Base-by-base conservation (phyloP, 2,888 invertebrate genomes). In the Achlya flavicornis region DNA sequence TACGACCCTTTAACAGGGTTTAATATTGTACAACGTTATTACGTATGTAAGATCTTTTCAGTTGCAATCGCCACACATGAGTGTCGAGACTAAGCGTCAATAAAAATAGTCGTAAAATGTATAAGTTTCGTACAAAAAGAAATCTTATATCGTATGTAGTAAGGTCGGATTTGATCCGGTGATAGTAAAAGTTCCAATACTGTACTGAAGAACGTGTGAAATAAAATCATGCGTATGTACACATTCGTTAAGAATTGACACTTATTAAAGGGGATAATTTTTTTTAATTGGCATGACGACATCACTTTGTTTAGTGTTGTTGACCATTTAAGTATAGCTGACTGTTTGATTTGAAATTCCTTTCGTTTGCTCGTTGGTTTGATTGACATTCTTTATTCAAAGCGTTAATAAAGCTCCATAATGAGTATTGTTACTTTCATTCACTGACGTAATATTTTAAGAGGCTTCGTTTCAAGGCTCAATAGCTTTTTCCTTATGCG, bases 191-290 rank as follows among this genome's bases (percentile, higher is more conserved):
- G 73, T 77, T 78, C 77, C 80, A 84, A 84, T 84, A 84, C 84
- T 74, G 72, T 73, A 78, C 81, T 76, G 81, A 84, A 85, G 87
- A 87, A 92, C 89, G 93, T 92, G 93, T 92, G 91, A 92, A 91
- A 92, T 91, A 92, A 92, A 93, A 93, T 93, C 92, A 91, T 91
- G 85, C 88, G 89, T 91, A 91, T 89, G 90, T 92, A 92, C 92
- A 90, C 93, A 92, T 93, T 93, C 90, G 92, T 93, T 93, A 92
- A 89, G 91, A 92, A 93, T 92, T 93, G 93, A 93, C 93, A 93
- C 93, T 92, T 93, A 92, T 92, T 92, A 93, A 92, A 84, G 87
- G 89, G 89, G 89, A 91, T 92, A 91, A 91, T 92, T 91, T 92
- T 58, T 91, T 93, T 93, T 92, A 93, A 93, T 93, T 93, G 92